Base-by-base conservation (phyloP, 2,888 invertebrate species). In the Tridacna crocea region DNA sequence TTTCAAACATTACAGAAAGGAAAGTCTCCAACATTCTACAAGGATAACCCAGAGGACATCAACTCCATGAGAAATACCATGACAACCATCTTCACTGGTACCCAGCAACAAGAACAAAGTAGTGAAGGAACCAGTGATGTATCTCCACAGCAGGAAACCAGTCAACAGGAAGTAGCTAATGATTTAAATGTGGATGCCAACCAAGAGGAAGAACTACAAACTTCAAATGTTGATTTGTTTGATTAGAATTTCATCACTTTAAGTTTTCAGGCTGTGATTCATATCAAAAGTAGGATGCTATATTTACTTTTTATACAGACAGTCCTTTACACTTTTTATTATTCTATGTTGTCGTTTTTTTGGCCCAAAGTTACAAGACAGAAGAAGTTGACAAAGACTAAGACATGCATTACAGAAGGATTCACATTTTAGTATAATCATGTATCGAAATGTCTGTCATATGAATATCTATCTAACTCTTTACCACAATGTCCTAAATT, bases 11-110 rank as follows among this genome's bases (percentile, higher is more conserved):
- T 66, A 6, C 79, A 91, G 91, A 87, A 84, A 81, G 83, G 89
- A 65, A 81, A 82, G 72, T 66, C 72, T 17, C 90, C 91, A 27
- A 77, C 82, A 72, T 89, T 87, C 75, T 92, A 90, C 87, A 86
- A 81, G 81, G 90, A 90, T 1, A 77, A 89, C 60, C 85, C 88
- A 36, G 87, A 87, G n/a, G 90, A 90, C 4, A 91, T 91, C 36
- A 61, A 82, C 24, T 63, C 83, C n/a, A 75, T 90, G 88, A 83
- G 79, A 63, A 66, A 66, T 61, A 75, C 80, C 11, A 66, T 83
- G 75, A 78, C 78, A 27, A 74, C 78, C 27, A n/a, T 79, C 72
- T 85, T 61, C 74, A 80, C 77, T 81, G 85, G 76, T 48, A 85
- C 75, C 65, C 79, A 74, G 66, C 83, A 83, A 77, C 72, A 77